phyloP scores from a whole-genome alignment of 2,113 vertebrate genomes.

The Hippoglossus stenolepis region DNA sequence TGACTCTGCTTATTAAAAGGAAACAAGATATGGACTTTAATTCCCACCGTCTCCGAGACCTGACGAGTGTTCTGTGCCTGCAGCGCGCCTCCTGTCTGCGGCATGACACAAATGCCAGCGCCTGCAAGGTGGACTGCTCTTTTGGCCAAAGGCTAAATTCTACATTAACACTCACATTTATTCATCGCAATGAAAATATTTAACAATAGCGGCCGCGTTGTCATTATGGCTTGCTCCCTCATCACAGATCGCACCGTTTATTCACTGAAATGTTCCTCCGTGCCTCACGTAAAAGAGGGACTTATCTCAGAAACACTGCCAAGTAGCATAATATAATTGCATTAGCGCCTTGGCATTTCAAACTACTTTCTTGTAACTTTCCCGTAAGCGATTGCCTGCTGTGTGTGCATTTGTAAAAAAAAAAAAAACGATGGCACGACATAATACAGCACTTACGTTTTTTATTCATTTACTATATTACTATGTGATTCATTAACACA shows the following conservation, averaged over 20 bases:
- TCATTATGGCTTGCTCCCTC: constrained; percentile 11
- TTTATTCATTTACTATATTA: constrained; percentile 54
- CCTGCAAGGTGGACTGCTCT: constrained; percentile 36
- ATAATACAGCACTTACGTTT: constrained; percentile 23
- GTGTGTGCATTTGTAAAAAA: constrained; percentile 33
- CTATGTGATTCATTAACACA: constrained; percentile 64
- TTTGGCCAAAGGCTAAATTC: constrained; percentile 58
- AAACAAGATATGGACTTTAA: constrained; percentile 21
- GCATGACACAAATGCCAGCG: constrained; percentile 29
- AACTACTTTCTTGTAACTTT: constrained; percentile 44
- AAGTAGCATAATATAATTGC: constrained; percentile 40
- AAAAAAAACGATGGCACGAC: constrained; percentile 15
- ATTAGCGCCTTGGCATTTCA: constrained; percentile 47
- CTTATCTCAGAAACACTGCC: constrained; percentile 26
- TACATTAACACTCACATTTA: constrained; percentile 44
- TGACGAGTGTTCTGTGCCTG: constrained; percentile 35
- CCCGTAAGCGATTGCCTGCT: constrained; percentile 39
- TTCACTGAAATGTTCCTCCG: constrained; percentile 20
- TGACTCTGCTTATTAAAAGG: constrained; percentile 38
- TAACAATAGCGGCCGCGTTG: constrained; percentile 40
- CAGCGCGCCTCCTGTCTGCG: constrained; percentile 29
- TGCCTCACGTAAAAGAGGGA: constrained; percentile 19
- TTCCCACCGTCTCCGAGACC: constrained; percentile 30
- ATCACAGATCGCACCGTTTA: constrained; percentile 19
- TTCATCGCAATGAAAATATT: constrained; percentile 50